Conservation (phyloP, 2,888 invertebrate genomes). For the Apamea anceps region DNA sequence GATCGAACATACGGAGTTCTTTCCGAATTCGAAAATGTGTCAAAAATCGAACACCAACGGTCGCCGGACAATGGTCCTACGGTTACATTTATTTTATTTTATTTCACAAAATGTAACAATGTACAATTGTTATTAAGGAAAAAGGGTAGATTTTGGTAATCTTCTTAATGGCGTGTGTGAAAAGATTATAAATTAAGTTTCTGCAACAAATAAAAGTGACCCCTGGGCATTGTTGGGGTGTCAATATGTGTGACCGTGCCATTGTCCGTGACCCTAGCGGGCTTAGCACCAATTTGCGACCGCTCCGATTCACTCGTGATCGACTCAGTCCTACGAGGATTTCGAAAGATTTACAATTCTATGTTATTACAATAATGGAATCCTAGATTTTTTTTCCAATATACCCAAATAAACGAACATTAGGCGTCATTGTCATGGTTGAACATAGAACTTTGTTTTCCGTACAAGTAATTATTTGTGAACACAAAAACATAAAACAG, state of each 20-base stretch:
- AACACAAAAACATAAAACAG: not conserved
- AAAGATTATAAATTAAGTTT: slow-evolving; percentile 91
- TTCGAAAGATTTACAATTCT: slow-evolving; percentile 78
- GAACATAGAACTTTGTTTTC: slow-evolving; percentile 19
- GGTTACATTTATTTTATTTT: slow-evolving; percentile 87
- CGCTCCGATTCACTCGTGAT: slow-evolving; percentile 84
- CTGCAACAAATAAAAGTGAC: slow-evolving; percentile 90
- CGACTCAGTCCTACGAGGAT: slow-evolving; percentile 74
- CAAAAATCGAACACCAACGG: slow-evolving; percentile 86
- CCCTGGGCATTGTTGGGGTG: slow-evolving; percentile 89
- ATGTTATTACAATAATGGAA: slow-evolving; percentile 76
- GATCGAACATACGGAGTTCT: slow-evolving; percentile 83
- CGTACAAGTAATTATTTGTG: not conserved
- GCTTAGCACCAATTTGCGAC: slow-evolving; percentile 88
- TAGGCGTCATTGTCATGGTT: slow-evolving; percentile 21
- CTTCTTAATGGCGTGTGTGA: slow-evolving; percentile 90
- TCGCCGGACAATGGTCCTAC: slow-evolving; percentile 82
- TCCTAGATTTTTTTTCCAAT: slow-evolving; percentile 56
- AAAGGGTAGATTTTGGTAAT: slow-evolving; percentile 90
- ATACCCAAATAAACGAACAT: slow-evolving; percentile 27
- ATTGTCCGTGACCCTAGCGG: slow-evolving; percentile 88
- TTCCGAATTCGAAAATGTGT: slow-evolving; percentile 87
- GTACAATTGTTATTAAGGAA: slow-evolving; percentile 88
- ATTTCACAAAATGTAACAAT: slow-evolving; percentile 87
- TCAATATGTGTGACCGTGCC: slow-evolving; percentile 90